A percentile compares a stretch with the other conserved stretches of the same genome.
phyloP scores from a whole-genome alignment of 2,888 invertebrate species.

The Lithosia quadra region DNA sequence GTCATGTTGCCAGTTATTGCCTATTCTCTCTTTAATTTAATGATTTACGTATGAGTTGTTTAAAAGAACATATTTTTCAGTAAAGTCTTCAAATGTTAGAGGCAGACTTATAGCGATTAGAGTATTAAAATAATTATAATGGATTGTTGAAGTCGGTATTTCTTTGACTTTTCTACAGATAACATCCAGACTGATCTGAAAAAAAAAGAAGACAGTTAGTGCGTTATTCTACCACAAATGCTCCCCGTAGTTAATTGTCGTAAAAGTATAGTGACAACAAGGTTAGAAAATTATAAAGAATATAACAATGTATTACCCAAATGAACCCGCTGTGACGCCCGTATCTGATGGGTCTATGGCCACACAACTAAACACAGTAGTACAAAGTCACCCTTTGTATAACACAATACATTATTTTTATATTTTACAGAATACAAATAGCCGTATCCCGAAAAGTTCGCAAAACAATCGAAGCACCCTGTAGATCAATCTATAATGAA shows the following conservation, averaged over 20 bases:
- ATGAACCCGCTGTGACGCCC: conserved; percentile 65
- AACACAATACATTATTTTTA: conserved; percentile 70
- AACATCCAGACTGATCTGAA: conserved; percentile 23
- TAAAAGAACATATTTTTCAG: no score
- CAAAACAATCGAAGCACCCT: conserved; percentile 76
- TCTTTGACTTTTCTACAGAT: conserved; percentile 18
- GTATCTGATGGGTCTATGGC: conserved; percentile 62
- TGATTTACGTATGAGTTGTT: no score
- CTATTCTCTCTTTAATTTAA: no score
- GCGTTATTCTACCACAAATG: conserved; percentile 38
- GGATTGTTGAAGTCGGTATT: background rate
- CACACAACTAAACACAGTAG: conserved; percentile 70
- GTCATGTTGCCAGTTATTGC: no score
- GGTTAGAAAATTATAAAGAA: conserved; percentile 37
- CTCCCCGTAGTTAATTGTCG: conserved; percentile 27
- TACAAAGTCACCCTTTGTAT: conserved; percentile 67
- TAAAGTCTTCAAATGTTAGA: background rate
- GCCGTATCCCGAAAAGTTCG: conserved; percentile 71
- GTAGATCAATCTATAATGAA: conserved; percentile 73
- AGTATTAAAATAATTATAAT: background rate
- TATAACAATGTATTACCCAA: conserved; percentile 42
- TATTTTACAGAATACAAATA: conserved; percentile 69
- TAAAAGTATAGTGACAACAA: conserved; percentile 40
- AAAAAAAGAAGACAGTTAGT: conserved; percentile 40
- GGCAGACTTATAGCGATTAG: background rate